Evolutionary conservation across 2,888 invertebrate species (phyloP).

Genomic region (Zygogramma bicolorata): DNA sequence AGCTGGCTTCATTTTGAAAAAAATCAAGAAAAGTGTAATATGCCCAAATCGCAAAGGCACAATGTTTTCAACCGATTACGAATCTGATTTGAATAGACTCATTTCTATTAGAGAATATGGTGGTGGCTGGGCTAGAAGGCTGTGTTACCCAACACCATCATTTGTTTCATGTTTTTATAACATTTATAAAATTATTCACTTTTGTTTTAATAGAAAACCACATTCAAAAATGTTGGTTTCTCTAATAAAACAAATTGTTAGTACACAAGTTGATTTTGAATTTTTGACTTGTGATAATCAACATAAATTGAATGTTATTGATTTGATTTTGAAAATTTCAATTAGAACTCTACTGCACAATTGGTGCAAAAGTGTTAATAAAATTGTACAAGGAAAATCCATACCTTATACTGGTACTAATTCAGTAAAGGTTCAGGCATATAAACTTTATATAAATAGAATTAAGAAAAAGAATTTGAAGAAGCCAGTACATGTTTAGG

Average conservation of each 20-base stretch:
- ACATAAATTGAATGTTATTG: no score
- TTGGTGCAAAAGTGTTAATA: no score
- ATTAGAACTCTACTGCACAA: no score
- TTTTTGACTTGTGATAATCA: no score
- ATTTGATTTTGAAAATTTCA: no score
- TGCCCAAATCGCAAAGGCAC: conserved; percentile 3
- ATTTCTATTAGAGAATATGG: conserved; percentile 27
- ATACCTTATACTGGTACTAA: no score
- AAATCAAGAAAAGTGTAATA: not conserved
- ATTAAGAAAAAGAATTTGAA: not conserved
- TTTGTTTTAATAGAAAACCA: conserved; percentile 1
- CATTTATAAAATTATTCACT: conserved; percentile 15
- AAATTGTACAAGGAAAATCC: no score
- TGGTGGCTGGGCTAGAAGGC: conserved; percentile 7
- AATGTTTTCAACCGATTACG: conserved; percentile 17
- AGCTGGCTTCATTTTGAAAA: conserved; percentile 21
- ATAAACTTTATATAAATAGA: no score
- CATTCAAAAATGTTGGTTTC: not conserved
- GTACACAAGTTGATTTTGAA: not conserved
- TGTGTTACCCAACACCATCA: no score
- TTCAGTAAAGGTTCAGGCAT: no score
- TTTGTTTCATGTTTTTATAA: no score
- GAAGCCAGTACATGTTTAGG: not conserved
- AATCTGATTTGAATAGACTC: conserved; percentile 1
- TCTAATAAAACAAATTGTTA: not conserved